These are phyloP conservation scores for Daubentonia madagascariensis DNA, from an alignment of 2,113 vertebrate genomes.

Conservation along the genomic window DNA sequence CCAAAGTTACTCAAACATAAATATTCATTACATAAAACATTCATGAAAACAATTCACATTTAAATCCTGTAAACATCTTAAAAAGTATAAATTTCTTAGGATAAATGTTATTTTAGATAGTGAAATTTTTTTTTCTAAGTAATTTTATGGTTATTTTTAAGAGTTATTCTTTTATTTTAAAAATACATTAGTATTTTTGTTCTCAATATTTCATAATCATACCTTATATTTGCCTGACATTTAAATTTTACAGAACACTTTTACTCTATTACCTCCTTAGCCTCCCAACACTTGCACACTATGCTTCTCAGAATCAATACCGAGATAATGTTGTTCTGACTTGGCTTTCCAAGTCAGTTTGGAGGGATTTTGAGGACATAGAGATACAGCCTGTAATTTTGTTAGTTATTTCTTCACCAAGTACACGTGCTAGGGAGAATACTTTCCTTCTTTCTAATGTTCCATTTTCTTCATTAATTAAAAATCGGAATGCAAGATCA, in stretches of 20 bases:
- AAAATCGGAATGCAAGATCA: background rate
- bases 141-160: background rate
- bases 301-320: background rate
- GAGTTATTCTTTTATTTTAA: constrained; percentile 13
- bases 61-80: constrained; percentile 30
- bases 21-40: constrained; percentile 38
- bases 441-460: background rate
- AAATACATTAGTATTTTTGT: background rate
- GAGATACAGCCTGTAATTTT: background rate
- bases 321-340: background rate
- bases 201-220: background rate
- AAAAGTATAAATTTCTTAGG: constrained; percentile 20
- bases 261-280: background rate
- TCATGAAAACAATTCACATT: constrained; percentile 52
- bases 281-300: background rate
- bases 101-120: constrained; percentile 1
- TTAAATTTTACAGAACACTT: background rate
- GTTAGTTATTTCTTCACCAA: background rate
- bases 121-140: background rate
- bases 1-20: constrained; percentile 19
- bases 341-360: background rate
- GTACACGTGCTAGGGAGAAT: background rate
- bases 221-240: background rate
- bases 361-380: background rate
- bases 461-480: background rate